Conservation (phyloP, 2,113 vertebrate species). For the Sigmodon hispidus region DNA sequence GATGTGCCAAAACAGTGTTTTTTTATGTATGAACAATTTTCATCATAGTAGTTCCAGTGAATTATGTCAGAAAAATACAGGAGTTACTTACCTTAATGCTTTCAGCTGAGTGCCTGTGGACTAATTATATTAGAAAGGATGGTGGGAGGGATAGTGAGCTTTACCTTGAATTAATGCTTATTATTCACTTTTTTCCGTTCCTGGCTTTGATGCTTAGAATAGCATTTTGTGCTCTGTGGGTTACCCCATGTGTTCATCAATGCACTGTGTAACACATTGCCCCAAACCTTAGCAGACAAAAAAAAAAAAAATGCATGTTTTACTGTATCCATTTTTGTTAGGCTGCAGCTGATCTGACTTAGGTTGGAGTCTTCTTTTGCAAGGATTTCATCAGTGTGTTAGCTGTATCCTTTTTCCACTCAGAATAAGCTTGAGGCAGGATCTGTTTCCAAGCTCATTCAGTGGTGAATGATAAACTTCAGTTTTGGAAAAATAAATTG, state of each 20-base stretch:
- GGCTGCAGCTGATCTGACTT: not conserved
- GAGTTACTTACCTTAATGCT: not conserved
- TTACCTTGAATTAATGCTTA: not conserved
- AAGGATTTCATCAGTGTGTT: not conserved
- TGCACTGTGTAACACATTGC: not conserved
- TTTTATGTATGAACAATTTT: slow-evolving; percentile 22
- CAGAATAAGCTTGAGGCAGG: not conserved
- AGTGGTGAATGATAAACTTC: not conserved
- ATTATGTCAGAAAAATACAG: not conserved
- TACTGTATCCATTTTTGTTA: not conserved
- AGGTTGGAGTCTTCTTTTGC: not conserved
- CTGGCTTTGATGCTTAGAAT: not conserved
- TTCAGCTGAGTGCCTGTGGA: not conserved
- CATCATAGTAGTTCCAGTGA: not conserved
- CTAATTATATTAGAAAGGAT: not conserved
- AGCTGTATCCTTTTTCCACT: not conserved
- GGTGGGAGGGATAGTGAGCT: not conserved
- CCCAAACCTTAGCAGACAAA: not conserved
- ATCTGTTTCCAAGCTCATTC: not conserved
- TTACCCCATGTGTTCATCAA: not conserved
- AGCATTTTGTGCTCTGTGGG: not conserved
- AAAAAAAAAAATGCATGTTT: not conserved
- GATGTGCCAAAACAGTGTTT: not conserved
- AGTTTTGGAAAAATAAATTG: not conserved
- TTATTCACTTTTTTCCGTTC: not conserved